Conservation (phyloP, 2,113 vertebrate genomes). For the Fulmarus glacialis region DNA sequence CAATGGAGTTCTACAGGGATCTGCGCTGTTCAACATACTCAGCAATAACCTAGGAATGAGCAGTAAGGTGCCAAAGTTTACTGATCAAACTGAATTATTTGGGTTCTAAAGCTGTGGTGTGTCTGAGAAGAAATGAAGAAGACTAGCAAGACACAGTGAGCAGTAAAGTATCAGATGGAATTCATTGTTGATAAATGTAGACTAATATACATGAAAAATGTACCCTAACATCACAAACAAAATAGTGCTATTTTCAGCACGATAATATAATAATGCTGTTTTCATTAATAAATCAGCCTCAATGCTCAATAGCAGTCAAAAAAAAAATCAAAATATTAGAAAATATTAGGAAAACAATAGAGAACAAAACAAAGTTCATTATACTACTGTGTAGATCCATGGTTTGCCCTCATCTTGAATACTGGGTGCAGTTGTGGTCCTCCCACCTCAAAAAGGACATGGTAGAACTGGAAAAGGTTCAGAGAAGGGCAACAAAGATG, state of each 20-base stretch:
- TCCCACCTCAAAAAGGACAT: slow-evolving; percentile 64
- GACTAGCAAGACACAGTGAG: slow-evolving; percentile 11
- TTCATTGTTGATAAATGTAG: neutral
- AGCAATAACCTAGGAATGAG: slow-evolving; percentile 41
- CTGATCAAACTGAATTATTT: neutral
- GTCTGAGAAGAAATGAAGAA: slow-evolving; percentile 17
- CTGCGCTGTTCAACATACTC: neutral
- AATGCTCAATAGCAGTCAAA: slow-evolving; percentile 15
- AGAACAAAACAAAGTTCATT: slow-evolving; percentile 64
- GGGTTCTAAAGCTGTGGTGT: neutral
- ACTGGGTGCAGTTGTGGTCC: slow-evolving; percentile 61
- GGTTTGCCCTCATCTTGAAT: slow-evolving; percentile 71
- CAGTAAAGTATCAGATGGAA: slow-evolving; percentile 30
- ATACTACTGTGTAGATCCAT: slow-evolving; percentile 69
- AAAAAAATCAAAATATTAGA: slow-evolving; percentile 45
- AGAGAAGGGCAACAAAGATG: slow-evolving; percentile 63
- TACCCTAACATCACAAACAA: neutral
- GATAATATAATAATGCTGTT: slow-evolving; percentile 15
- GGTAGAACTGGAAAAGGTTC: slow-evolving; percentile 71
- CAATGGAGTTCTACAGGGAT: neutral
- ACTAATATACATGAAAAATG: slow-evolving; percentile 10
- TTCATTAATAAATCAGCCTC: slow-evolving; percentile 54
- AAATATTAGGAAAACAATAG: slow-evolving; percentile 53
- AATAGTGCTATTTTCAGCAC: slow-evolving; percentile 16
- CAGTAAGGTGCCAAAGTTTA: neutral